These are phyloP conservation scores for Sebastes hubbsi DNA, from an alignment of 2,797 vertebrate species.

Conservation along the genomic window DNA sequence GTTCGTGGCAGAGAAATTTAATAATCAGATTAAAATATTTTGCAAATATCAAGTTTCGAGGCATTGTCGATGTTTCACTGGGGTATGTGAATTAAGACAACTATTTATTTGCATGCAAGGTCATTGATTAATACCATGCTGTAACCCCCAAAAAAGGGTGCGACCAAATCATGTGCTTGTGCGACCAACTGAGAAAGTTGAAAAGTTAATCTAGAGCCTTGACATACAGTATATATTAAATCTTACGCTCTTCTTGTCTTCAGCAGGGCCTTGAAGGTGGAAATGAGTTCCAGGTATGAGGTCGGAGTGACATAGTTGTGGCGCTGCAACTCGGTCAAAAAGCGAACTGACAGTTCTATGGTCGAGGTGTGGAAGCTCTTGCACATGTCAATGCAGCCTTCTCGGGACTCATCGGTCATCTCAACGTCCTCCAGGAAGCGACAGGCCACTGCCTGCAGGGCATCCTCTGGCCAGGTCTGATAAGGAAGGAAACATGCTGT, in stretches of 20 bases:
- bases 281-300: slow-evolving; percentile 94
- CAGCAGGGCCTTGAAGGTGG: slow-evolving; percentile 90
- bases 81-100: too few relatives aligned
- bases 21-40: too few relatives aligned
- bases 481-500: slow-evolving; percentile 7
- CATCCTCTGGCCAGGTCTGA: slow-evolving; percentile 92
- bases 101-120: too few relatives aligned
- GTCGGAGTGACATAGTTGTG: slow-evolving; percentile 94
- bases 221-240: neutral
- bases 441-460: slow-evolving; percentile 91
- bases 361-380: slow-evolving; percentile 92
- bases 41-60: too few relatives aligned
- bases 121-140: too few relatives aligned
- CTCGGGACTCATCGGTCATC: slow-evolving; percentile 84
- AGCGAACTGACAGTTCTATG: slow-evolving; percentile 83
- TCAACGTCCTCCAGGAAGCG: slow-evolving; percentile 89
- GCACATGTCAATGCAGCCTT: slow-evolving; percentile 91
- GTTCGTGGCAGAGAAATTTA: too few relatives aligned
- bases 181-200: too few relatives aligned
- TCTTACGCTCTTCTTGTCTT: slow-evolving; percentile 87
- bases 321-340: slow-evolving; percentile 86
- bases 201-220: too few relatives aligned
- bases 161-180: too few relatives aligned
- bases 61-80: too few relatives aligned
- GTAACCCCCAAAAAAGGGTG: too few relatives aligned